A percentile compares a stretch with the other conserved stretches of the same genome.
These are phyloP conservation scores for Prionace glauca DNA, from an alignment of 2,797 vertebrate species.

Conservation along the genomic window DNA sequence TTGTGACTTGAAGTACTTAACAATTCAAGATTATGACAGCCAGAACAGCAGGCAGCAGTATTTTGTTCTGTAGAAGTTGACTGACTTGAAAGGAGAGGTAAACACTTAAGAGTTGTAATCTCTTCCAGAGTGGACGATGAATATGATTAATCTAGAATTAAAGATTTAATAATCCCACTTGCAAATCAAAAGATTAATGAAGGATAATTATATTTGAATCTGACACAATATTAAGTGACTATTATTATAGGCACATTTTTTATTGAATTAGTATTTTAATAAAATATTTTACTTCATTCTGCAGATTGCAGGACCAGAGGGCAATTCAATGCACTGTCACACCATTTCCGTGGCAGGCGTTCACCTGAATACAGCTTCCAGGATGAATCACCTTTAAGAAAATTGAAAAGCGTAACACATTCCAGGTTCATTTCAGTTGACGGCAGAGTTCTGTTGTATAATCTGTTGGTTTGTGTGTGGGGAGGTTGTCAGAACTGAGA, in stretches of 20 bases:
- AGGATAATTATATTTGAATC: background rate
- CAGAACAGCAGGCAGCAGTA: background rate
- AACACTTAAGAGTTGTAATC: background rate
- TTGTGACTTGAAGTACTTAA: background rate
- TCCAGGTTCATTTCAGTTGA: conserved; percentile 23
- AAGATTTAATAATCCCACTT: background rate
- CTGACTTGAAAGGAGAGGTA: background rate
- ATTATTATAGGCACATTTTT: too few relatives aligned
- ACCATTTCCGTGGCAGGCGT: conserved; percentile 85
- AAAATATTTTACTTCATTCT: conserved; percentile 2
- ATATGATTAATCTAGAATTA: background rate
- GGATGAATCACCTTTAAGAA: conserved; percentile 48
- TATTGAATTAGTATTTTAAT: background rate
- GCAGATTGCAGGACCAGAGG: conserved; percentile 92
- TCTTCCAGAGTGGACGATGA: background rate
- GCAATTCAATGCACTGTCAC: conserved; percentile 88
- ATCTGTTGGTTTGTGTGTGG: background rate
- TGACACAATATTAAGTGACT: background rate
- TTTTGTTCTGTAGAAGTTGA: background rate
- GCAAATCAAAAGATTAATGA: background rate
- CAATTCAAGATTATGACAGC: background rate
- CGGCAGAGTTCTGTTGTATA: background rate
- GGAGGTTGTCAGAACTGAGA: background rate
- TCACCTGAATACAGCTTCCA: conserved; percentile 81
- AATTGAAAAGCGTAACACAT: background rate